phyloP scores from a whole-genome alignment of 2,797 vertebrate species.

The Lacerta viridis region DNA sequence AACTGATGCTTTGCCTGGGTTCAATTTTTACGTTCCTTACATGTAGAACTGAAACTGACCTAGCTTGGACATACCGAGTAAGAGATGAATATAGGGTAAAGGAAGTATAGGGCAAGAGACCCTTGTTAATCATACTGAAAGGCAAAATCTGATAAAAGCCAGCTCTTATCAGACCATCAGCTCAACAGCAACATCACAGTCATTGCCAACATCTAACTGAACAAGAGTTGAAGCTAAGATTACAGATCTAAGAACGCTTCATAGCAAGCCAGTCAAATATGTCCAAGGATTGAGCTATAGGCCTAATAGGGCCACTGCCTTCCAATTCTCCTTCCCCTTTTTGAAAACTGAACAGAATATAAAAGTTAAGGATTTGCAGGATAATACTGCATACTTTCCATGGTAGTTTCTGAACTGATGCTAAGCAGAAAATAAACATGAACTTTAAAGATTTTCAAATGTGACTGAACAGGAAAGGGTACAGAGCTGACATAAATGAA shows the following conservation, averaged over 20 bases:
- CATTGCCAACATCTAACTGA: not conserved
- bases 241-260: not conserved
- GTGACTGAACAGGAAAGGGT: not conserved
- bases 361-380: not conserved
- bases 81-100: not conserved
- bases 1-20: not conserved
- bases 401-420: constrained; percentile 4
- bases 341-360: not conserved
- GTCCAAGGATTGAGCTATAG: not conserved
- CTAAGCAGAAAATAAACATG: not conserved
- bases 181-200: not conserved
- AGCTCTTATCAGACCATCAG: not conserved
- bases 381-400: not conserved
- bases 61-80: not conserved
- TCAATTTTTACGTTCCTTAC: not conserved
- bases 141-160: constrained; percentile 21
- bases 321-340: not conserved
- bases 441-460: not conserved
- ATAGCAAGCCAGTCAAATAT: constrained; percentile 2
- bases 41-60: not conserved
- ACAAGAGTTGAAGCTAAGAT: not conserved
- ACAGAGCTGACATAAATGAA: not conserved
- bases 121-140: not conserved
- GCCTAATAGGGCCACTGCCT: not conserved
- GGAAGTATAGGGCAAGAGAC: not conserved